These are phyloP conservation scores for Himantopus leucocephalus DNA, from an alignment of 2,113 vertebrate genomes.

Conservation along the genomic window DNA sequence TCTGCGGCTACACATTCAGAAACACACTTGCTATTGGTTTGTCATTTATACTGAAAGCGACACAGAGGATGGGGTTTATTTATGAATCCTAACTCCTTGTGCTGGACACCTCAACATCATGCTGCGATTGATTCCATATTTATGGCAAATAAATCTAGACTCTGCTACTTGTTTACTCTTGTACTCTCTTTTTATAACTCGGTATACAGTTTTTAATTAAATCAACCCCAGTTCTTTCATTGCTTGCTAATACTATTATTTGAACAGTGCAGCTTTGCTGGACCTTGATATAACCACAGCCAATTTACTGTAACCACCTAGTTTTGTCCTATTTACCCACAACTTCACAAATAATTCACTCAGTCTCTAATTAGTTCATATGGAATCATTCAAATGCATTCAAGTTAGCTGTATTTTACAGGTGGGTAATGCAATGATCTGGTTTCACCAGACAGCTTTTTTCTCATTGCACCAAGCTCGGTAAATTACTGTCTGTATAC, in stretches of 20 bases:
- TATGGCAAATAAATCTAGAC: constrained; percentile 36
- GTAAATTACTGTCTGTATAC: background rate
- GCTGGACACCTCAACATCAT: background rate
- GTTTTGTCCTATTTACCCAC: background rate
- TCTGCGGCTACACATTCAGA: background rate
- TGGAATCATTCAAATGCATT: background rate
- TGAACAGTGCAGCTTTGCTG: background rate
- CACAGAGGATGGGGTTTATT: background rate
- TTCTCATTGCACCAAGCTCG: background rate
- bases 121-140: background rate
- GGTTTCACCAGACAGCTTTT: background rate
- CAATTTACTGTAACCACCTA: background rate
- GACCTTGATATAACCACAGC: background rate
- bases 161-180: background rate
- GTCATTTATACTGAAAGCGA: background rate
- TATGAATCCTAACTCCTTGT: background rate
- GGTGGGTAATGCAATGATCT: background rate
- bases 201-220: background rate
- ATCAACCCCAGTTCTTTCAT: background rate
- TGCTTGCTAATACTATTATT: background rate
- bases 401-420: background rate
- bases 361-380: background rate
- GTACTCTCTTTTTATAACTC: background rate
- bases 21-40: background rate
- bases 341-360: background rate